Conservation (phyloP, 1,140 invertebrate genomes). For the Trissolcus basalis region DNA sequence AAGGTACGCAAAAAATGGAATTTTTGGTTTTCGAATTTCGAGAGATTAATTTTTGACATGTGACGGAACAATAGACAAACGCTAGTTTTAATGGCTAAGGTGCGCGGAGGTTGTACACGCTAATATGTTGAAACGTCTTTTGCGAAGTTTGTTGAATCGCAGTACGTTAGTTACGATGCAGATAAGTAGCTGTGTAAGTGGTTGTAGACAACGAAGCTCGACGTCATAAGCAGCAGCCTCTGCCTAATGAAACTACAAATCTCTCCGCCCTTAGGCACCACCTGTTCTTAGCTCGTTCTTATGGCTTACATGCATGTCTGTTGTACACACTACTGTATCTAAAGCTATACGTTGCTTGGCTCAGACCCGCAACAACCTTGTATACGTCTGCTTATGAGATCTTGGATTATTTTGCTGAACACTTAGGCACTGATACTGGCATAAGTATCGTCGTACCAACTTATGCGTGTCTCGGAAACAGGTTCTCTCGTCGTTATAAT, state of each 20-base stretch:
- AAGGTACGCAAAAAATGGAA: too few species aligned
- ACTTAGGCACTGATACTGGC: constrained; percentile 52
- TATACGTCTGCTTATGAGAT: constrained; percentile 69
- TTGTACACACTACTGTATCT: constrained; percentile 51
- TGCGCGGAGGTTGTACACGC: constrained; percentile 31
- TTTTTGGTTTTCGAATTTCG: constrained; percentile 18
- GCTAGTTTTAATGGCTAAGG: too few species aligned
- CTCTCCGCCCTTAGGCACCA: constrained; percentile 73
- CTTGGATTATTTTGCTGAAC: constrained; percentile 68
- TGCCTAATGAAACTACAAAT: constrained; percentile 78
- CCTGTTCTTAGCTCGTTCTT: constrained; percentile 70
- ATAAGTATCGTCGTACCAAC: constrained; percentile 49
- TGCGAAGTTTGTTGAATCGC: constrained; percentile 47
- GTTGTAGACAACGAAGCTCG: constrained; percentile 74
- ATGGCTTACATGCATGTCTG: constrained; percentile 60
- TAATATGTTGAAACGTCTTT: constrained; percentile 38
- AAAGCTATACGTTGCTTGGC: constrained; percentile 49
- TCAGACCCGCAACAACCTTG: constrained; percentile 65
- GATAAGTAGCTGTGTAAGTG: constrained; percentile 76
- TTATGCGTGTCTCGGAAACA: constrained; percentile 41
- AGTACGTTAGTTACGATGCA: constrained; percentile 64
- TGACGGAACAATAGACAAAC: too few species aligned
- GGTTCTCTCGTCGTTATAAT: constrained; percentile 50
- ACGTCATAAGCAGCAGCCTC: constrained; percentile 75
- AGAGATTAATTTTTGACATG: too few species aligned